These are phyloP conservation scores for Masticophis lateralis DNA, from an alignment of 2,797 vertebrate genomes.

Conservation along the genomic window DNA sequence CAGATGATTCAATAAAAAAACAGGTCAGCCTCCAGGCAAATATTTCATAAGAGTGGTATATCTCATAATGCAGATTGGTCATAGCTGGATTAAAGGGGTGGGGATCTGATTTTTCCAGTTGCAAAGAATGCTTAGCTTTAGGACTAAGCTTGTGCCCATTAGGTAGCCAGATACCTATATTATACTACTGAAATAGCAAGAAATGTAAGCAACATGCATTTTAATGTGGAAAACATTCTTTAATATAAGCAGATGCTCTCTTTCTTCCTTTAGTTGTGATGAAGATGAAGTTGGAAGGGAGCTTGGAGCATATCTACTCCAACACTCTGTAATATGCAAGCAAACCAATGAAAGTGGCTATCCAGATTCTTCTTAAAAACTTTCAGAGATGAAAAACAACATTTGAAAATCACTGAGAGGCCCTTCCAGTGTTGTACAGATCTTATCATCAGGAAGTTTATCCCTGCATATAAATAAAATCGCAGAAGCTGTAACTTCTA, in stretches of 20 bases:
- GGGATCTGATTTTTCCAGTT: neutral
- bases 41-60: constrained; percentile 15
- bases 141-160: neutral
- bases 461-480: neutral
- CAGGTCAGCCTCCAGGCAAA: constrained; percentile 45
- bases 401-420: neutral
- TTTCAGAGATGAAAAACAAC: neutral
- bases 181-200: neutral
- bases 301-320: neutral
- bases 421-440: neutral
- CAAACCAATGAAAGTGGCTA: neutral
- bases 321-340: neutral
- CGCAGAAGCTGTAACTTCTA: neutral
- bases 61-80: constrained; percentile 13
- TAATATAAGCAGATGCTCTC: constrained; percentile 40
- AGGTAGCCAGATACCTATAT: neutral
- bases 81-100: neutral
- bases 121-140: neutral
- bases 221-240: neutral
- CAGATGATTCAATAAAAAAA: constrained; percentile 35
- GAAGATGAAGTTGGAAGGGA: neutral
- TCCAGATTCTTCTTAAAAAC: neutral
- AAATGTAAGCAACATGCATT: neutral
- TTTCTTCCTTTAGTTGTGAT: constrained; percentile 23
- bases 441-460: neutral